Evolutionary conservation across 2,113 vertebrate species (phyloP).

Genomic region (Rattus norvegicus): DNA sequence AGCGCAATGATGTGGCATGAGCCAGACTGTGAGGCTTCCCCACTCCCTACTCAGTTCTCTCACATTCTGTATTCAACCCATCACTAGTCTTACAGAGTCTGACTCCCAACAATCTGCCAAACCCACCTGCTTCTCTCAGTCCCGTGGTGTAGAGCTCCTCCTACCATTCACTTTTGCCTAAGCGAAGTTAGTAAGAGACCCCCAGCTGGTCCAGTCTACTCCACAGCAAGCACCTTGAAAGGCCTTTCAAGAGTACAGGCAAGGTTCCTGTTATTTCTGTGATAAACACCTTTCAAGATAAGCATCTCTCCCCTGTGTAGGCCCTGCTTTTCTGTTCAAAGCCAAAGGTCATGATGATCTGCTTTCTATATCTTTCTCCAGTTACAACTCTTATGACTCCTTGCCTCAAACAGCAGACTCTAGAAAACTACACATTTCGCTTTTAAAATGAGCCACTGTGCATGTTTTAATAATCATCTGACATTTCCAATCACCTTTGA

Average conservation of each 20-base stretch:
- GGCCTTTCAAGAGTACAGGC: neutral
- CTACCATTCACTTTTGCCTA: neutral
- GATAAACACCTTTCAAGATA: neutral
- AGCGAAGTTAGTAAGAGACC: neutral
- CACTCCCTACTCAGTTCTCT: neutral
- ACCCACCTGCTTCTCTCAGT: neutral
- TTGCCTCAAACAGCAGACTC: neutral
- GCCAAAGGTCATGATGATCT: neutral
- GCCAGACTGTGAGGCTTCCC: neutral
- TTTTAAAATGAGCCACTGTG: neutral
- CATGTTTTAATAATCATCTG: neutral
- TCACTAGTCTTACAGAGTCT: neutral
- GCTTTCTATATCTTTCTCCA: neutral
- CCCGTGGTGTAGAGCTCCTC: neutral
- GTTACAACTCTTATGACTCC: neutral
- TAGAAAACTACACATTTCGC: neutral
- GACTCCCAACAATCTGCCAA: neutral
- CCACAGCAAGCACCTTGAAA: neutral
- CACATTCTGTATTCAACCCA: neutral
- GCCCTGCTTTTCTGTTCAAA: constrained; percentile 19
- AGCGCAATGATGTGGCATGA: neutral
- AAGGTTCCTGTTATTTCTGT: neutral
- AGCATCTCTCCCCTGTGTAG: neutral
- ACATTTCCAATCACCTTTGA: neutral
- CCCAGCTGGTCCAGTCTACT: neutral